A percentile compares a stretch with the other conserved stretches of the same genome.
Evolutionary conservation across 2,888 invertebrate genomes (phyloP).

Genomic region (Maniola hyperantus): DNA sequence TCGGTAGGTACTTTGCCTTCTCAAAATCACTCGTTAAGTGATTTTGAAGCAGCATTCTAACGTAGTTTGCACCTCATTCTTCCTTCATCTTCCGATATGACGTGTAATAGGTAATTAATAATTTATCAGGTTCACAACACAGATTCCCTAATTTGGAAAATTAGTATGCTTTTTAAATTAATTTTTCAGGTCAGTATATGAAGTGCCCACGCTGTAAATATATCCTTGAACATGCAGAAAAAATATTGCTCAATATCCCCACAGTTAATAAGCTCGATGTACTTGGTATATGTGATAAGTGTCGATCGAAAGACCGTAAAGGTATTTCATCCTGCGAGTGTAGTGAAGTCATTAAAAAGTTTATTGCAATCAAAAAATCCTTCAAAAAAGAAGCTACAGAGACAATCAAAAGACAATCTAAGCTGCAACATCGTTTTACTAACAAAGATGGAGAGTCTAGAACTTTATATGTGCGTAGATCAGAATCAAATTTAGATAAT

Average conservation of each 20-base stretch:
- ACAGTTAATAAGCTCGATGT: conserved; percentile 49
- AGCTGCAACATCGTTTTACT: neutral
- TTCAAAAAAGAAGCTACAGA: conserved; percentile 20
- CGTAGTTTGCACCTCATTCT: no score
- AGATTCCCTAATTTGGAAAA: neutral
- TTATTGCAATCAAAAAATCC: conserved; percentile 40
- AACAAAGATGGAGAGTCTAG: conserved; percentile 1
- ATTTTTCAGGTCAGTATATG: conserved; percentile 54
- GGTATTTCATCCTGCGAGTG: conserved; percentile 51
- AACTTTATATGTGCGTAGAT: neutral
- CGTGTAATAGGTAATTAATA: no score
- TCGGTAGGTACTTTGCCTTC: no score
- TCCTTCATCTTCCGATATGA: no score
- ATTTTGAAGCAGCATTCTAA: no score
- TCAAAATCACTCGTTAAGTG: no score
- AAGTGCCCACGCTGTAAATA: conserved; percentile 60
- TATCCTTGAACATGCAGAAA: conserved; percentile 52
- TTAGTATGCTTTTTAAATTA: neutral
- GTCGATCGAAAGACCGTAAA: conserved; percentile 45
- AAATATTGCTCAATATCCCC: conserved; percentile 48
- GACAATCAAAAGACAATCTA: neutral
- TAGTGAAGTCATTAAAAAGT: conserved; percentile 53
- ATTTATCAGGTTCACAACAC: no score
- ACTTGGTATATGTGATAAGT: conserved; percentile 61
- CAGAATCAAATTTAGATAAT: conserved; percentile 11